phyloP scores from a whole-genome alignment of 2,888 invertebrate species.

The Polyommatus iphigenia region DNA sequence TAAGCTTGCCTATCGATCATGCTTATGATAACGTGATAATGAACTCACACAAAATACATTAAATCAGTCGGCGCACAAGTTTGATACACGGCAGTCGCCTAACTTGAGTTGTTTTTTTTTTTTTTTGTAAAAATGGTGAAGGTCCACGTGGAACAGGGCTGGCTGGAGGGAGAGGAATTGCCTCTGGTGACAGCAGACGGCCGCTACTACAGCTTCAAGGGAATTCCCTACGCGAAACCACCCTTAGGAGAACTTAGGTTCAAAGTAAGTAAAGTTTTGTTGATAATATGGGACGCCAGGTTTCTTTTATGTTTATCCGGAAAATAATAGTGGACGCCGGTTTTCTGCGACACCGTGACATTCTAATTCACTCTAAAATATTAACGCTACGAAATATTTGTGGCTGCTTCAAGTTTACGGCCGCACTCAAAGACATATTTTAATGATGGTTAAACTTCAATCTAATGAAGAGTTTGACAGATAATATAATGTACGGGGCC shows the following conservation, averaged over 20 bases:
- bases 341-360: too few species aligned
- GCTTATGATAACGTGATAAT: background rate
- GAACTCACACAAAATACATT: background rate
- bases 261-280: slow-evolving; percentile 48
- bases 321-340: too few species aligned
- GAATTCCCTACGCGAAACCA: slow-evolving; percentile 62
- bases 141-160: slow-evolving; percentile 49
- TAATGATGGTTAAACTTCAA: too few species aligned
- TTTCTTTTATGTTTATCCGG: too few species aligned
- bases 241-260: slow-evolving; percentile 59
- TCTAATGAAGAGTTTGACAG: too few species aligned
- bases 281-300: too few species aligned
- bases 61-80: background rate
- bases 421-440: too few species aligned
- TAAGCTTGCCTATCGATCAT: background rate
- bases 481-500: too few species aligned
- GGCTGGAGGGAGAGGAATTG: slow-evolving; percentile 53
- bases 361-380: too few species aligned
- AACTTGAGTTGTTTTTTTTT: background rate
- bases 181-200: slow-evolving; percentile 28
- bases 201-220: slow-evolving; percentile 57
- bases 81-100: background rate
- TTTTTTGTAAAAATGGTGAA: slow-evolving; percentile 31
- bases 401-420: too few species aligned
- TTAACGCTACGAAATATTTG: too few species aligned